Base-by-base conservation (phyloP, 2,113 vertebrate species). In the Sitta europaea region DNA sequence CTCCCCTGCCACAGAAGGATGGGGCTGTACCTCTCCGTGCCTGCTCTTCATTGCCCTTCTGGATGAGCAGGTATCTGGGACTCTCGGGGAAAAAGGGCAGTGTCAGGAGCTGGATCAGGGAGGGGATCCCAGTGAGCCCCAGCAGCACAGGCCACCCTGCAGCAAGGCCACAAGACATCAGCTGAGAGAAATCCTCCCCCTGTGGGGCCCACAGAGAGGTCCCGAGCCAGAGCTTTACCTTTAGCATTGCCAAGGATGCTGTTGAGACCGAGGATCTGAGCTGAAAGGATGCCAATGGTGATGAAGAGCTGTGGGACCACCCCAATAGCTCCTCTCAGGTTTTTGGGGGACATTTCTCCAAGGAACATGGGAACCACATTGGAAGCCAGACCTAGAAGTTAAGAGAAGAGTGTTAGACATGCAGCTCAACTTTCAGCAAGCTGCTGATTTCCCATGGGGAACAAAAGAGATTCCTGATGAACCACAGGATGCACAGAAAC, bases 351-450 rank as follows among this genome's bases (percentile, higher is more conserved):
- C 50, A 99, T 94, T 88, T 99, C 99, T n/a, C 99, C 99, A 43
- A 99, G 91, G 97, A 99, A 99, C 99, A 99, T 99, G 21, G 99
- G 99, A 74, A 99, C 99, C 66, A 99, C 99, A 0, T 96, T 99
- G 96, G 99, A 99, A 12, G 99, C 99, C 87, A 99, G 95, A 53
- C 99, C 99, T 99, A 84, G 63, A 4, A 25, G 51, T 19, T 7
- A 31, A 40, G 54, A 81, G 71, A 68, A 28, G 40, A n/a, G 10
- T 1, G 17, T 72, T 2, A 74, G 54, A 33, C 27, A 1, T 9
- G 38, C 15, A 92, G 67, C 57, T 58, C 6, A 25, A 2, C 3
- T 77, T 47, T 18, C 84, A 83, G 38, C 15, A 47, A 73, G 54
- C 66, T 47, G 54, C 45, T n/a, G 28, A 21, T 62, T 31, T 5